Evolutionary conservation across 1,140 invertebrate species (phyloP).

Genomic region (Andricus grossulariae): DNA sequence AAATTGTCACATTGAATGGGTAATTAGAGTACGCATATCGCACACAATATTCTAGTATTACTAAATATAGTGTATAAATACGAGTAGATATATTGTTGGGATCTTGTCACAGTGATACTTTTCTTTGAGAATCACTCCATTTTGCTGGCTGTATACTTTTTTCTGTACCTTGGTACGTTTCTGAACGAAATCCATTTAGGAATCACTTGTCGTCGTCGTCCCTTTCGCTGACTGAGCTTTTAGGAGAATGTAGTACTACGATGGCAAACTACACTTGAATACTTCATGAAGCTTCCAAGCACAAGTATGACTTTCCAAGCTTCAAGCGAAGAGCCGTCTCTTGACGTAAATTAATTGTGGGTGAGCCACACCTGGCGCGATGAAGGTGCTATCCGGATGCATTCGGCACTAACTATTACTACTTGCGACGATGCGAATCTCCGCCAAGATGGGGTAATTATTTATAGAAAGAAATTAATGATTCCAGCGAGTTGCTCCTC

Average conservation of each 20-base stretch:
- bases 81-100: too few relatives aligned
- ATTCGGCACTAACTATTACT: too few relatives aligned
- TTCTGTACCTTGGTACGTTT: neutral
- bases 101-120: neutral
- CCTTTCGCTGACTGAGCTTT: slow-evolving; percentile 21
- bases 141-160: neutral
- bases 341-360: slow-evolving; percentile 5
- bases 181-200: slow-evolving; percentile 26
- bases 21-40: too few relatives aligned
- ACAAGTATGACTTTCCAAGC: slow-evolving; percentile 11
- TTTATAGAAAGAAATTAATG: too few relatives aligned
- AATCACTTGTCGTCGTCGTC: neutral
- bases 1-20: too few relatives aligned
- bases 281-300: slow-evolving; percentile 7
- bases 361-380: neutral
- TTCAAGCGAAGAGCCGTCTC: neutral
- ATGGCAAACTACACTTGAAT: slow-evolving; percentile 18
- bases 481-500: too few relatives aligned
- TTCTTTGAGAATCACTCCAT: neutral
- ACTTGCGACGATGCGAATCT: too few relatives aligned
- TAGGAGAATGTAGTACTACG: slow-evolving; percentile 22
- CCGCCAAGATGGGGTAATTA: too few relatives aligned
- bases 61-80: too few relatives aligned
- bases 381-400: too few relatives aligned
- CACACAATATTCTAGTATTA: too few relatives aligned